phyloP scores from a whole-genome alignment of 2,113 vertebrate species.

The Cettia cetti region DNA sequence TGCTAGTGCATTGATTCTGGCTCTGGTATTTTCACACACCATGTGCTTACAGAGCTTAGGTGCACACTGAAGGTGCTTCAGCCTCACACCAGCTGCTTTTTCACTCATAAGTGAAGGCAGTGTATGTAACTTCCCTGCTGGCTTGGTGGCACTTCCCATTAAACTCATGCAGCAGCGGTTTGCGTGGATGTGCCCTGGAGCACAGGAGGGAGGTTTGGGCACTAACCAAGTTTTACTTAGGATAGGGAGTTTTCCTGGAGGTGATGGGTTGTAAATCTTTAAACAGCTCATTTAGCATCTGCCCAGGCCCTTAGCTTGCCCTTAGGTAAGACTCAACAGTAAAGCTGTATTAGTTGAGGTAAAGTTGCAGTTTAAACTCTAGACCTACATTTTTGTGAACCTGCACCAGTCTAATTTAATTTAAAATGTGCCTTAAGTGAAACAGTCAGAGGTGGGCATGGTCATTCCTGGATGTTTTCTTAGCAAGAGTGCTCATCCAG shows the following conservation, averaged over 20 bases:
- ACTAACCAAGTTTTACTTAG: neutral
- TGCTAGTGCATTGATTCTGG: neutral
- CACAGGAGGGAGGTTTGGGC: neutral
- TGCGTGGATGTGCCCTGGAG: neutral
- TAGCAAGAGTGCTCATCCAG: neutral
- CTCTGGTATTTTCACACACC: neutral
- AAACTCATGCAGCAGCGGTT: neutral
- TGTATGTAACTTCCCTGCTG: accelerated
- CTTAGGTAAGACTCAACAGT: neutral
- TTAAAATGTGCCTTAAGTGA: neutral
- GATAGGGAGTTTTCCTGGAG: neutral
- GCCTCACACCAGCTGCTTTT: neutral
- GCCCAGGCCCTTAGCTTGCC: neutral
- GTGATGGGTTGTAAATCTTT: neutral
- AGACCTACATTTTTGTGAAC: accelerated
- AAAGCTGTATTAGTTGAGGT: neutral
- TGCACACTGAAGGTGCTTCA: neutral
- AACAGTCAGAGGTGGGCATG: neutral
- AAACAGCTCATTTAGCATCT: neutral
- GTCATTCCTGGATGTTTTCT: neutral
- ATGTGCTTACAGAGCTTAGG: neutral
- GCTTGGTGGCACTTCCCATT: neutral
- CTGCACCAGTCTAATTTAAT: neutral
- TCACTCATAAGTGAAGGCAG: neutral
- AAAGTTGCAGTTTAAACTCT: neutral